phyloP scores from a whole-genome alignment of 2,888 invertebrate genomes.

The Nebria salina region DNA sequence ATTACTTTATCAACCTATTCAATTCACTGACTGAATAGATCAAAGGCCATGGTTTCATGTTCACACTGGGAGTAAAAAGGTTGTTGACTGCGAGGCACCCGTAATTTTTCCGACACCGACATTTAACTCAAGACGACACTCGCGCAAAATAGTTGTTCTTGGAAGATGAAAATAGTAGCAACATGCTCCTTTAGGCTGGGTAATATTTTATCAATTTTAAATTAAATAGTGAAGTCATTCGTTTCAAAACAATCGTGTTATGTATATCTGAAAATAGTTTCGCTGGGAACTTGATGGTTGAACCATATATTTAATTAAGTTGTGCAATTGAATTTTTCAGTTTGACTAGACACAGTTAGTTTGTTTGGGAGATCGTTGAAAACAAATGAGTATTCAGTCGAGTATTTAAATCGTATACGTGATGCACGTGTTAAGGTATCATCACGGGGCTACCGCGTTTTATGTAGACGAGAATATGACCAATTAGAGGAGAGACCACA shows the following conservation, averaged over 20 bases:
- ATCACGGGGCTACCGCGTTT: slow-evolving; percentile 34
- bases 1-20: slow-evolving; percentile 44
- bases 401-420: slow-evolving; percentile 36
- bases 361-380: neutral
- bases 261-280: no score
- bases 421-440: slow-evolving; percentile 35
- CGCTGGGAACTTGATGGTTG: no score
- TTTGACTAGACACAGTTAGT: neutral
- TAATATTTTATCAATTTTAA: no score
- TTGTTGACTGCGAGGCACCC: slow-evolving; percentile 30
- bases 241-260: no score
- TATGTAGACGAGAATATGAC: slow-evolving; percentile 41
- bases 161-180: no score
- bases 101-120: neutral
- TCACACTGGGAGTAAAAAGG: slow-evolving; percentile 20
- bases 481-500: slow-evolving; percentile 44
- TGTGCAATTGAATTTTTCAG: neutral
- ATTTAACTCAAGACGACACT: no score
- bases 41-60: slow-evolving; percentile 27
- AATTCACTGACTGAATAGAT: slow-evolving; percentile 30
- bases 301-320: neutral
- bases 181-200: no score
- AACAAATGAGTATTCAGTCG: neutral
- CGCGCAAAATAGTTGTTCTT: no score
- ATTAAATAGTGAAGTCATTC: no score